Conservation (phyloP, 2,797 vertebrate species). For the Graptemys geographica region DNA sequence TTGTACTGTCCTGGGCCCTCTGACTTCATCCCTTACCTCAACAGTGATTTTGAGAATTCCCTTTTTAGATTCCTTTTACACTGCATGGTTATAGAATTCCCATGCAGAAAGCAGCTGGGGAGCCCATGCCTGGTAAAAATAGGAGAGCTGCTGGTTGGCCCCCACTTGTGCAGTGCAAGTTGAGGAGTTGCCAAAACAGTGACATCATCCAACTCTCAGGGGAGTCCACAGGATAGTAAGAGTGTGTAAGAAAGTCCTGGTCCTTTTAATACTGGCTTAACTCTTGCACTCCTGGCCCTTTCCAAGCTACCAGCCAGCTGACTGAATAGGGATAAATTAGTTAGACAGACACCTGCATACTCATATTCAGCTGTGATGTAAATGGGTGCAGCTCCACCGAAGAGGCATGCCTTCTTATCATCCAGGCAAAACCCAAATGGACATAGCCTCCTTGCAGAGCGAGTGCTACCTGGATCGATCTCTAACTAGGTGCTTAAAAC, state of each 20-base stretch:
- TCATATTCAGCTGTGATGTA: not conserved
- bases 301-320: not conserved
- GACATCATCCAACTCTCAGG: not conserved
- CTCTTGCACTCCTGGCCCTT: not conserved
- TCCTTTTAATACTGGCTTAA: not conserved
- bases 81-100: not conserved
- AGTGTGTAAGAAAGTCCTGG: not conserved
- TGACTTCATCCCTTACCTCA: not conserved
- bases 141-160: not conserved
- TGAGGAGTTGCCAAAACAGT: not conserved
- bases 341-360: not conserved
- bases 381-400: not conserved
- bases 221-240: not conserved
- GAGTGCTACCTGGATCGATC: not conserved
- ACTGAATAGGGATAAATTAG: not conserved
- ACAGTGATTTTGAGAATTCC: not conserved
- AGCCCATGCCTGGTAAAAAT: not conserved
- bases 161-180: not conserved
- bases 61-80: not conserved
- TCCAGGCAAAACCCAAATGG: not conserved
- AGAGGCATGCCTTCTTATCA: not conserved
- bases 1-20: not conserved
- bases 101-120: rapidly evolving
- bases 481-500: too few species aligned
- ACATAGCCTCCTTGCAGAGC: not conserved